phyloP scores from a whole-genome alignment of 2,113 vertebrate genomes.

The Tamias sibiricus region DNA sequence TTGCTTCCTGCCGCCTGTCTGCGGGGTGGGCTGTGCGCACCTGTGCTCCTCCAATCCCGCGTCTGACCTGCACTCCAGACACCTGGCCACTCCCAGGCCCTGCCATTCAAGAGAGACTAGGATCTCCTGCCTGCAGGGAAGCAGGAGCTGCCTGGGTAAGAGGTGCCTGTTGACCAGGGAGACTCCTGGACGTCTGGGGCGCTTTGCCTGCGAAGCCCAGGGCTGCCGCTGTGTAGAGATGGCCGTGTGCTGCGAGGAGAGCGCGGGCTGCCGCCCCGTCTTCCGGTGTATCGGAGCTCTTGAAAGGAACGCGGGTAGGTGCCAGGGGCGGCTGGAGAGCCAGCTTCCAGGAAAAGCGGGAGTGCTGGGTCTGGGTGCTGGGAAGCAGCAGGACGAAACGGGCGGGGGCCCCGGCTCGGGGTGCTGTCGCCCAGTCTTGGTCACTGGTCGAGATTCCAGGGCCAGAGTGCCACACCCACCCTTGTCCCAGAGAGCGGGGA shows the following conservation, averaged over 20 bases:
- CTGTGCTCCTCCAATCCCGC: background rate
- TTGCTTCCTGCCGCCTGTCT: accelerated
- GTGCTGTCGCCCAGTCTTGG: background rate
- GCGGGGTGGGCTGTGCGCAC: background rate
- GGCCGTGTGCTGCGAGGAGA: accelerated
- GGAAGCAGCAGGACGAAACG: accelerated
- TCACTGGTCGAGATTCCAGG: background rate
- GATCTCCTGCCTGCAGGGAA: background rate
- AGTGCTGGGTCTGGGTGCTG: background rate
- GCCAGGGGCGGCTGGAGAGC: background rate
- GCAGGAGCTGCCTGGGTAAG: background rate
- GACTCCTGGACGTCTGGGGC: no score
- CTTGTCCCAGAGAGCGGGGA: background rate
- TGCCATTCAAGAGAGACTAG: background rate
- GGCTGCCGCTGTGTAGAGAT: background rate
- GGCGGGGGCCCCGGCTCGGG: background rate
- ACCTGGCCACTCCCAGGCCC: background rate
- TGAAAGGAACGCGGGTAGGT: background rate
- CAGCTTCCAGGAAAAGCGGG: background rate
- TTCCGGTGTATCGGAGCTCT: background rate
- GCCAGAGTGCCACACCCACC: accelerated
- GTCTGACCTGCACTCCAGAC: background rate
- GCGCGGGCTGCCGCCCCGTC: background rate
- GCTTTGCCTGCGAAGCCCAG: no score
- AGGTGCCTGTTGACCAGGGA: background rate